A percentile compares a stretch with the other conserved stretches of the same genome.
These are phyloP conservation scores for Xyrauchen texanus DNA, from an alignment of 2,113 vertebrate genomes.

Conservation along the genomic window DNA sequence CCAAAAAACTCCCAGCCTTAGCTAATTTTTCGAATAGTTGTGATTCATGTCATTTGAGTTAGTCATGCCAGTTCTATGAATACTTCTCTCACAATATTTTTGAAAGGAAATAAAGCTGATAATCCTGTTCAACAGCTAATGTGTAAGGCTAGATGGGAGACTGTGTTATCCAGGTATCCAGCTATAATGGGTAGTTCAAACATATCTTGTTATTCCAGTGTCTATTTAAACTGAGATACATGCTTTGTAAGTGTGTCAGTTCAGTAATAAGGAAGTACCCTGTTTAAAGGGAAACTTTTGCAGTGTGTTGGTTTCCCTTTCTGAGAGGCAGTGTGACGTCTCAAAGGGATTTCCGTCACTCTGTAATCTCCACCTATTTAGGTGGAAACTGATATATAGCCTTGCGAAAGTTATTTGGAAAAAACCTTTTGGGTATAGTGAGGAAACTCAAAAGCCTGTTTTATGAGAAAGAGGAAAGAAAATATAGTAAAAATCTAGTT, in stretches of 20 bases:
- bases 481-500: not conserved
- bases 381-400: slow-evolving; percentile 40
- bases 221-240: slow-evolving; percentile 44
- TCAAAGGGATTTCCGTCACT: slow-evolving; percentile 59
- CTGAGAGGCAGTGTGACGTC: slow-evolving; percentile 36
- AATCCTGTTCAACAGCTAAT: not conserved
- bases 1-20: not conserved
- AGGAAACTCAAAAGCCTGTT: slow-evolving; percentile 6
- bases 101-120: not conserved
- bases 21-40: not conserved
- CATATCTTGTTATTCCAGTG: not conserved
- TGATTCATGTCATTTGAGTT: slow-evolving; percentile 3
- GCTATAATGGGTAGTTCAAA: not conserved
- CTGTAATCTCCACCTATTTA: slow-evolving; percentile 17
- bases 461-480: slow-evolving; percentile 36
- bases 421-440: not conserved
- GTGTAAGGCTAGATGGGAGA: not conserved
- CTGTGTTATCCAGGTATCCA: not conserved
- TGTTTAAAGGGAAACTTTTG: slow-evolving; percentile 66
- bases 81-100: not conserved
- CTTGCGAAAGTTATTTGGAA: slow-evolving; percentile 36
- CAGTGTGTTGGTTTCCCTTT: slow-evolving; percentile 65
- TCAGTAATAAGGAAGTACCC: slow-evolving; percentile 65
- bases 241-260: slow-evolving; percentile 34
- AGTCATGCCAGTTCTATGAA: not conserved